Conservation (phyloP, 1,140 invertebrate genomes). For the Theocolax elegans region DNA sequence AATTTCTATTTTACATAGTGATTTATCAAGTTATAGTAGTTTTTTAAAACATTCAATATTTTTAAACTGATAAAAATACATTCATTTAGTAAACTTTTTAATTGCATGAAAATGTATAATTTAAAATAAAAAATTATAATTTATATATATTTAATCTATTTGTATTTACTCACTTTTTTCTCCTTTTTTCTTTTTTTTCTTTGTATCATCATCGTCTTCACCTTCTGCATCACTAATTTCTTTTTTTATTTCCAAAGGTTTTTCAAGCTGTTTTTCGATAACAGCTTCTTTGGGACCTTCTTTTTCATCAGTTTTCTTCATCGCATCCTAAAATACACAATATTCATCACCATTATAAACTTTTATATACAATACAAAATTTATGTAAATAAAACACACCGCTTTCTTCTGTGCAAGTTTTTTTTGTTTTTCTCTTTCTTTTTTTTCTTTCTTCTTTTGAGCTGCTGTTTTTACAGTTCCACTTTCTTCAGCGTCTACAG, state of each 20-base stretch:
- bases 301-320: conserved; percentile 49
- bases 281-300: conserved; percentile 43
- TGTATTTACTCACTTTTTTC: conserved; percentile 65
- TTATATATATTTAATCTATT: conserved; percentile 53
- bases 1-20: no score
- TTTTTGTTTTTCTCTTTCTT: conserved; percentile 84
- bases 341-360: conserved; percentile 18
- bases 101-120: no score
- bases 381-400: conserved; percentile 45
- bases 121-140: conserved; percentile 1
- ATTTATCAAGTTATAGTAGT: no score
- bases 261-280: conserved; percentile 58
- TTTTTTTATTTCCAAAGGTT: conserved; percentile 54
- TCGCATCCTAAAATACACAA: conserved; percentile 43
- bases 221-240: conserved; percentile 72
- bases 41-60: no score
- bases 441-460: conserved; percentile 89
- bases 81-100: no score
- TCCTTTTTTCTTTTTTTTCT: conserved; percentile 71
- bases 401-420: conserved; percentile 74
- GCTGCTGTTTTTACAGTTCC: conserved; percentile 82
- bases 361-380: background rate
- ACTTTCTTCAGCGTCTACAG: conserved; percentile 62
- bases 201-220: conserved; percentile 70
- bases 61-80: no score